Conservation (phyloP, 2,888 invertebrate species). For the Leptinotarsa rubiginosa region DNA sequence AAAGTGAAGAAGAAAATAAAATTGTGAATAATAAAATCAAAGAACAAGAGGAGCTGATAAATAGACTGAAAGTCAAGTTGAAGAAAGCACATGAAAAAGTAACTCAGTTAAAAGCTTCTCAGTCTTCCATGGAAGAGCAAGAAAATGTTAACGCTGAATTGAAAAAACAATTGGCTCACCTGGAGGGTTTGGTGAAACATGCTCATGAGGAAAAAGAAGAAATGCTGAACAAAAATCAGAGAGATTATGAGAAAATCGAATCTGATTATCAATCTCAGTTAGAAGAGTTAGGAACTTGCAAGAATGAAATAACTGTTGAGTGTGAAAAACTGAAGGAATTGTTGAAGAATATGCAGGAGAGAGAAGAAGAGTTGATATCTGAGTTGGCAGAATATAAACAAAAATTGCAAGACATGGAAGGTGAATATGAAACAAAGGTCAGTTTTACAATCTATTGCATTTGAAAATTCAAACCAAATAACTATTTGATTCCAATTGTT, state of each 20-base stretch:
- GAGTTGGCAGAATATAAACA: constrained; percentile 47
- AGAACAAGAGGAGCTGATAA: constrained; percentile 48
- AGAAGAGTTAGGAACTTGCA: constrained; percentile 59
- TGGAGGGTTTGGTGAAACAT: constrained; percentile 67
- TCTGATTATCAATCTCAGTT: constrained; percentile 67
- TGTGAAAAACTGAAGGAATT: constrained; percentile 66
- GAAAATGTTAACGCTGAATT: constrained; percentile 68
- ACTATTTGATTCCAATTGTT: background rate
- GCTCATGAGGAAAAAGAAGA: constrained; percentile 65
- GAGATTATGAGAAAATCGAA: constrained; percentile 68
- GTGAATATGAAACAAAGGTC: constrained; percentile 36
- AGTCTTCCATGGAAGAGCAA: constrained; percentile 56
- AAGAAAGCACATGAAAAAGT: constrained; percentile 53
- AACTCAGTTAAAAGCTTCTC: constrained; percentile 49
- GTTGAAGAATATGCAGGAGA: constrained; percentile 54
- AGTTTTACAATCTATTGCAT: background rate
- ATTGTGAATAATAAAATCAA: constrained; percentile 52
- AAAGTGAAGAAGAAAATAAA: constrained; percentile 61
- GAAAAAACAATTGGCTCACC: constrained; percentile 67
- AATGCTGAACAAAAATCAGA: constrained; percentile 63
- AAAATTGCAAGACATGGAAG: constrained; percentile 39
- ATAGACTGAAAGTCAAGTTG: constrained; percentile 53
- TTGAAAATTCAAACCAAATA: background rate
- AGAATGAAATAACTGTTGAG: constrained; percentile 59
- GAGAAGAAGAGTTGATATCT: constrained; percentile 45